Evolutionary conservation across 1,140 invertebrate species (phyloP).

Genomic region (Bombus soroeensis): DNA sequence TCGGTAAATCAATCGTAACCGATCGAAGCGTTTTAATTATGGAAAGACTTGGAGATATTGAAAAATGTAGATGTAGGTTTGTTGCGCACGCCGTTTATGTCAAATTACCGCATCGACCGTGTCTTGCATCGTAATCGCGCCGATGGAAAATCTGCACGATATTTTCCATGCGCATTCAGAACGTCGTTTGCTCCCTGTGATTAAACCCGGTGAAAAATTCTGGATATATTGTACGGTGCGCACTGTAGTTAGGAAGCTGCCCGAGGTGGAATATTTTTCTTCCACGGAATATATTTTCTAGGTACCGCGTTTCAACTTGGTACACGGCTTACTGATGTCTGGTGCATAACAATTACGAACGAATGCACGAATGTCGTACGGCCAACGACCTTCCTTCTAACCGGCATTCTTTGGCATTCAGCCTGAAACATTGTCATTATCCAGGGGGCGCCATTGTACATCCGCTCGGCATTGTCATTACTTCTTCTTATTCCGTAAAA

Average conservation of each 20-base stretch:
- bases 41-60: neutral
- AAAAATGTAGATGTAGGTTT: neutral
- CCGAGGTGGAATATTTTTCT: neutral
- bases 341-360: conserved; percentile 54
- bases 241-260: neutral
- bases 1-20: conserved; percentile 39
- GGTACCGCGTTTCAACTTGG: neutral
- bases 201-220: neutral
- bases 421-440: conserved; percentile 49
- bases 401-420: conserved; percentile 49
- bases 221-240: neutral
- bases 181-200: neutral
- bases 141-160: neutral
- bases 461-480: conserved; percentile 22
- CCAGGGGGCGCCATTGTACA: conserved; percentile 25
- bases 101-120: conserved; percentile 37
- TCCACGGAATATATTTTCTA: neutral
- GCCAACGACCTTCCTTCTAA: conserved; percentile 48
- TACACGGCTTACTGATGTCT: conserved; percentile 37
- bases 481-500: conserved; percentile 18
- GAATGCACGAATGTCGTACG: conserved; percentile 58
- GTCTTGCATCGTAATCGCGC: conserved; percentile 1
- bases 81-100: conserved; percentile 23
- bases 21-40: conserved; percentile 32
- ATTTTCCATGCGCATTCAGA: neutral